Base-by-base conservation (phyloP, 2,888 invertebrate genomes). In the Tipula vernalis region DNA sequence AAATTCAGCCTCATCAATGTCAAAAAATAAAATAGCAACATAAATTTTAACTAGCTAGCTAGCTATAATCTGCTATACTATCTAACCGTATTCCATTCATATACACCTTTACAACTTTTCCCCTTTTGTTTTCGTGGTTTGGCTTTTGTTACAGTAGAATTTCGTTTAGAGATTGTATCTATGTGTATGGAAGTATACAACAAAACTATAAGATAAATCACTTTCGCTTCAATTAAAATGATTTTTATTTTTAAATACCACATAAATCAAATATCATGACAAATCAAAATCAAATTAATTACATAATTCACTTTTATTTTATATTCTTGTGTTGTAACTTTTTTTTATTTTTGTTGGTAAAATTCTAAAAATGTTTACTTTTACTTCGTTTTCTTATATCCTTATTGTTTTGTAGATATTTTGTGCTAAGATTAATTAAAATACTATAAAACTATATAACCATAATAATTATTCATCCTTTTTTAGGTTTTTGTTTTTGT, bases 231-330 rank as follows among this genome's bases (percentile, higher is more conserved):
- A 71, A 71, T 71, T 71, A 18, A 28, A 28, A 71, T 57, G 15
- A 13, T 71, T 71, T 10, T 71, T 71, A 18, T 71, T 71, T 71
- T 28, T 71, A 18, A 28, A 71, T 71, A 71, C 71, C 71, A 71
- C 71, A 71, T 71, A 71, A 71, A 71, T 71, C 71, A 71, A 71
- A 71, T 71, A 71, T 71, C 71, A 71, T 71, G 71, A 71, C 71
- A 71, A 71, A 71, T 71, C 71, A 71, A 71, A 71, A 71, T 71
- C 71, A 71, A 71, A 71, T 71, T 71, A 71, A 71, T 71, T 71
- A 71, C 71, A 71, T 71, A 71, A 71, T 71, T 71, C 71, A 71
- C 71, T 71, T 71, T 28, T 71, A 71, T 71, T 28, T 18, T 71
- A 71, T 18, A 71, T 28, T 71, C 28, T 71, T 18, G 10, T 28